Conservation (phyloP, 2,888 invertebrate species). For the Chesias legatella region DNA sequence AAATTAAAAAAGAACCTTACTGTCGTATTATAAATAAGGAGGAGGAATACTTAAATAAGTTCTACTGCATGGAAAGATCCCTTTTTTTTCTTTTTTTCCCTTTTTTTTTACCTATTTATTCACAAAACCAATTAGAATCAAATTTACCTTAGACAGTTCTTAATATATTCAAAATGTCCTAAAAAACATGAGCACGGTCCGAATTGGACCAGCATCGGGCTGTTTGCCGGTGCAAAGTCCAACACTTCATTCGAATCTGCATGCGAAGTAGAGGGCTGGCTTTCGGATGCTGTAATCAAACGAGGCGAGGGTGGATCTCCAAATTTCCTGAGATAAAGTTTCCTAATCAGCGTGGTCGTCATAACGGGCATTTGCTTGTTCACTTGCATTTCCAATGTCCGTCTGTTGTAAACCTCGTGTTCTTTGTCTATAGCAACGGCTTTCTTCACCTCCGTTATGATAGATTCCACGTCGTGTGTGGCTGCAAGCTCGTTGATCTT, state of each 20-base stretch:
- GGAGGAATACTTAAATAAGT: too few species aligned
- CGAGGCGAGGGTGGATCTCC: slow-evolving; percentile 46
- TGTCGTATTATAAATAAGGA: too few species aligned
- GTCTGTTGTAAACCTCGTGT: slow-evolving; percentile 39
- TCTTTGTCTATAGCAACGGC: slow-evolving; percentile 55
- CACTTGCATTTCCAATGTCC: slow-evolving; percentile 40
- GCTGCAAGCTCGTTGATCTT: slow-evolving; percentile 47
- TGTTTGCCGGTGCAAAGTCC: slow-evolving; percentile 22
- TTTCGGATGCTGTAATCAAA: slow-evolving; percentile 20
- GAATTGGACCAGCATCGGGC: slow-evolving; percentile 37
- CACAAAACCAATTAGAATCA: too few species aligned
- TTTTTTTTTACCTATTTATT: too few species aligned
- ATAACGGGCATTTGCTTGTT: slow-evolving; percentile 39
- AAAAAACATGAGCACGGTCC: slow-evolving; percentile 47
- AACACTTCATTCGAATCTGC: slow-evolving; percentile 29
- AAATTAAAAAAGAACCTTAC: slow-evolving; percentile 22
- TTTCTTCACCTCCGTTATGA: slow-evolving; percentile 55
- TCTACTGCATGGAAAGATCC: too few species aligned
- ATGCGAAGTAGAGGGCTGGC: slow-evolving; percentile 13
- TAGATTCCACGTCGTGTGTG: slow-evolving; percentile 52
- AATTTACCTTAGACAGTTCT: slow-evolving; percentile 45
- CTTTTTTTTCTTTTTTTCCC: too few species aligned
- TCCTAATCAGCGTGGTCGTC: slow-evolving; percentile 49
- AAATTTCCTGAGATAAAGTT: slow-evolving; percentile 46
- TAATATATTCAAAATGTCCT: slow-evolving; percentile 48